Conservation (phyloP, 2,113 vertebrate genomes). For the Gymnogyps californianus region DNA sequence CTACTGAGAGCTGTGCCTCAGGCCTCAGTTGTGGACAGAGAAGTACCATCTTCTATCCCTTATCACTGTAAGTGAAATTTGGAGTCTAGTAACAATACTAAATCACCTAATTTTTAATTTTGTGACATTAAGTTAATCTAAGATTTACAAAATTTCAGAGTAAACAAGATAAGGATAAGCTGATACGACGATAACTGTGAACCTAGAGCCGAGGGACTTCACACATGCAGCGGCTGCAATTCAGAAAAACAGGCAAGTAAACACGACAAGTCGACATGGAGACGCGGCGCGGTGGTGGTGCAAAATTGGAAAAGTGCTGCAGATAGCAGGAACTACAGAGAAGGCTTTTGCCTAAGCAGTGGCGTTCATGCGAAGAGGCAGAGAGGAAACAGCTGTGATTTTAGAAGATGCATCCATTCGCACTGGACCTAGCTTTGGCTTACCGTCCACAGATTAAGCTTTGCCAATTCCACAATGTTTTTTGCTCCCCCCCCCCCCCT, state of each 20-base stretch:
- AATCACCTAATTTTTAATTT: not conserved
- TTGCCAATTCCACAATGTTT: not conserved
- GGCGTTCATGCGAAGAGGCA: not conserved
- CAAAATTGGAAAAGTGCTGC: not conserved
- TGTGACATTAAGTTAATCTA: not conserved
- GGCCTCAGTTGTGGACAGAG: not conserved
- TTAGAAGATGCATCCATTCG: not conserved
- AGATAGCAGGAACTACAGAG: not conserved
- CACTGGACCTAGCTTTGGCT: not conserved
- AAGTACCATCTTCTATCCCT: not conserved
- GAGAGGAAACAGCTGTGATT: not conserved
- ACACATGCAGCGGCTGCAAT: fast-evolving
- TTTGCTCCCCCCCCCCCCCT: too few species aligned
- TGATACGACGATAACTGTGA: fast-evolving
- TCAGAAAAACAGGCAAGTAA: not conserved
- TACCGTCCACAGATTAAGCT: not conserved
- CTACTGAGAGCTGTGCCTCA: not conserved
- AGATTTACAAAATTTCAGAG: not conserved
- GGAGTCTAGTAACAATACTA: not conserved
- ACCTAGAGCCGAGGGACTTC: not conserved
- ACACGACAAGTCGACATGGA: not conserved
- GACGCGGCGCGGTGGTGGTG: fast-evolving
- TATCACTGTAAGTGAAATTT: not conserved
- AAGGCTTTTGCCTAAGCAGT: not conserved
- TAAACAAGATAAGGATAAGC: not conserved